These are phyloP conservation scores for Centroberyx gerrardi DNA, from an alignment of 2,797 vertebrate species.

Conservation along the genomic window DNA sequence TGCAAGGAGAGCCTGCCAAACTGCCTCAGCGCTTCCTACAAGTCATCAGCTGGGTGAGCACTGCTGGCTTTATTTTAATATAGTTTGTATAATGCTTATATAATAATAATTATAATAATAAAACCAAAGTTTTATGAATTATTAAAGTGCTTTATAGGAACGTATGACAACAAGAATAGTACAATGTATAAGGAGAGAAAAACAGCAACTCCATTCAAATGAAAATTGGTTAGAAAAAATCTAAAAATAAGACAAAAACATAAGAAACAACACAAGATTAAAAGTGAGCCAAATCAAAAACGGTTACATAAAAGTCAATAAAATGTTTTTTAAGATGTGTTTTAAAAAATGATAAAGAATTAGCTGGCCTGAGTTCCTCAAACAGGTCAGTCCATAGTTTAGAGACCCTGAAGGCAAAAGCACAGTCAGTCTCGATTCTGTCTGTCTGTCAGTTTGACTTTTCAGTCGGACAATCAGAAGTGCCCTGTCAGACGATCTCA, in stretches of 20 bases:
- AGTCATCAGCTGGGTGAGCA: slow-evolving; percentile 98
- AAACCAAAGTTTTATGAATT: neutral
- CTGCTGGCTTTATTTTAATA: slow-evolving; percentile 2
- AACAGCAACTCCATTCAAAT: neutral
- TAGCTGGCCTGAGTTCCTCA: neutral
- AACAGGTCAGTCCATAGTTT: neutral
- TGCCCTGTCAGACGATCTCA: neutral
- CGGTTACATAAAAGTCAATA: no score
- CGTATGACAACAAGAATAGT: neutral
- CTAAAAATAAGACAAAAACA: neutral
- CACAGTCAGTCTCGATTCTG: no score
- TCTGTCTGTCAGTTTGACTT: no score
- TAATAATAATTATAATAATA: neutral
- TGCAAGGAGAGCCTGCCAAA: slow-evolving; percentile 81
- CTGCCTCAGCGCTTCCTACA: slow-evolving; percentile 95
- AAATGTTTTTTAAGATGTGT: neutral
- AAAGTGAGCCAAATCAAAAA: neutral
- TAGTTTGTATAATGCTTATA: neutral
- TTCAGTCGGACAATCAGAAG: neutral
- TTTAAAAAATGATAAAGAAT: neutral
- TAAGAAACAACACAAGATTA: neutral
- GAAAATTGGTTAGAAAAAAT: neutral
- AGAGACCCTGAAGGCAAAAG: no score
- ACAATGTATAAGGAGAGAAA: neutral
- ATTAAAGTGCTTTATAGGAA: neutral